These are phyloP conservation scores for Eupithecia tripunctaria DNA, from an alignment of 2,888 invertebrate species.

Conservation along the genomic window DNA sequence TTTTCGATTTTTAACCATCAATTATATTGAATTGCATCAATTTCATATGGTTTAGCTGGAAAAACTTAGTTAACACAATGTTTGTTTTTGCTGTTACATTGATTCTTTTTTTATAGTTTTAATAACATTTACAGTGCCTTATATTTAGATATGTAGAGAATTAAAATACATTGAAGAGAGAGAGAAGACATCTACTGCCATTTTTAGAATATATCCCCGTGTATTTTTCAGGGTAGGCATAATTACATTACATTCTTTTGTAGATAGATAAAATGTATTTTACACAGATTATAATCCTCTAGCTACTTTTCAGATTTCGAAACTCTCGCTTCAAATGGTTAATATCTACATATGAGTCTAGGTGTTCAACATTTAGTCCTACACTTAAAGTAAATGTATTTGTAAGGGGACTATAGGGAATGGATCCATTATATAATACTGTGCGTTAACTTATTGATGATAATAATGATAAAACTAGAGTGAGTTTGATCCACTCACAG, in stretches of 20 bases:
- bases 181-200: conserved; percentile 30
- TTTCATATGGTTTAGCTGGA: conserved; percentile 25
- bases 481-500: conserved; percentile 37
- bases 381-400: conserved; percentile 22
- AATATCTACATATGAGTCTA: conserved; percentile 29
- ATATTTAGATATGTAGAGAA: conserved; percentile 68
- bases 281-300: conserved; percentile 10
- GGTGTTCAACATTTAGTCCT: conserved; percentile 29
- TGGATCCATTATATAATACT: conserved; percentile 19
- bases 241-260: conserved; percentile 1
- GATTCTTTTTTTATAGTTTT: neutral
- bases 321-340: conserved; percentile 36
- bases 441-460: conserved; percentile 32
- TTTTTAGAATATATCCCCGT: conserved; percentile 29
- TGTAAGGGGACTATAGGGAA: conserved; percentile 19
- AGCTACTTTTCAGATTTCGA: conserved; percentile 19
- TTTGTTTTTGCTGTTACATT: neutral
- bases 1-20: neutral
- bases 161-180: conserved; percentile 53
- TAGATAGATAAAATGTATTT: conserved; percentile 15
- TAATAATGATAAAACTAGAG: conserved; percentile 33
- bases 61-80: neutral
- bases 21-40: conserved; percentile 9
- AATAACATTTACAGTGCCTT: conserved; percentile 44
- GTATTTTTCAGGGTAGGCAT: conserved; percentile 37